Conservation (phyloP, 2,113 vertebrate species). For the Dromaius novaehollandiae region DNA sequence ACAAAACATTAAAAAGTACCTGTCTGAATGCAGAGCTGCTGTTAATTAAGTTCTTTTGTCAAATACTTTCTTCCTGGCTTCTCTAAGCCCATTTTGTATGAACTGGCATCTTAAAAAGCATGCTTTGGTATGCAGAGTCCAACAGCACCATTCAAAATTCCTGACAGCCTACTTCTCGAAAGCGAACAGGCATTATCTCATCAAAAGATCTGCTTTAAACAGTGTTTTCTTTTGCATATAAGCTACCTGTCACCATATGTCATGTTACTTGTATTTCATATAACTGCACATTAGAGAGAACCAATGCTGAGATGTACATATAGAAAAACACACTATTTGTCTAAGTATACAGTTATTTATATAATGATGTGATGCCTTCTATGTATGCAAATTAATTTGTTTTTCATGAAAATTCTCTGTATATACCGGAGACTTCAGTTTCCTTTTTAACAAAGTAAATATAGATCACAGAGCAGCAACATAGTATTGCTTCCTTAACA, state of each 20-base stretch:
- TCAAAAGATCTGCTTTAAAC: neutral
- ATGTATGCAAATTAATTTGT: neutral
- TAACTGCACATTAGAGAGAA: slow-evolving; percentile 7
- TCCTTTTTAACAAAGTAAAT: neutral
- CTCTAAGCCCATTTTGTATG: neutral
- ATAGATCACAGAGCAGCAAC: neutral
- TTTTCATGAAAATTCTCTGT: neutral
- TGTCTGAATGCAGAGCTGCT: neutral
- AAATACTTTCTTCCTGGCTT: neutral
- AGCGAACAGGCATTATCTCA: slow-evolving; percentile 1
- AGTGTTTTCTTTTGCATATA: neutral
- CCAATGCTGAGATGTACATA: neutral
- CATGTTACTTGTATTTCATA: neutral
- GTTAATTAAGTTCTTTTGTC: neutral
- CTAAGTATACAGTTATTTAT: neutral
- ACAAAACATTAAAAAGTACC: neutral
- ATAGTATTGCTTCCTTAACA: neutral
- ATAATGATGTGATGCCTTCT: neutral
- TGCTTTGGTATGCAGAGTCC: neutral
- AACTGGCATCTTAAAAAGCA: neutral
- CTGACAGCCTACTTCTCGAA: slow-evolving; percentile 4
- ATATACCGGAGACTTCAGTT: neutral
- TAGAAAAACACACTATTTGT: neutral
- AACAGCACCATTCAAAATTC: neutral
- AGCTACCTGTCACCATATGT: neutral